Evolutionary conservation across 2,113 vertebrate genomes (phyloP), one percentile per base, ranked within the genome.

Genomic region (Coptodon rendalli): DNA sequence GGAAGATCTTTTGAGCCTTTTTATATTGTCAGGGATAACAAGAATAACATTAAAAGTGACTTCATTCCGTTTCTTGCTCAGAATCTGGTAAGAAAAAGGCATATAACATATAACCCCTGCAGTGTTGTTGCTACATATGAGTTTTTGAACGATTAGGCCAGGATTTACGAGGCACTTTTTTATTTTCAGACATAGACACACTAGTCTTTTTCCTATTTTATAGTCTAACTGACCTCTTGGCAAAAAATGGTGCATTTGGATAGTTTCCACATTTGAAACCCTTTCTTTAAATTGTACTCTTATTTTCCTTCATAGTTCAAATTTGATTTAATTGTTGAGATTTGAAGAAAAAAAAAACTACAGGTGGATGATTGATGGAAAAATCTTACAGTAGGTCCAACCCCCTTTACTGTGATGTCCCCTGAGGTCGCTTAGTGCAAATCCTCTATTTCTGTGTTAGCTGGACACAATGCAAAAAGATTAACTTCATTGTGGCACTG

Each of bases 401-500:
- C 57, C 82, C 43, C 24, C 17, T 88, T 82, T 38, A 68, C 48
- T 78, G 54, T 4, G 24, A 17, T 68, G 86, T 86, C 83, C 84
- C 71, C 45, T 56, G 84, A 61, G 84, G 86, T 91, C 50, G 91
- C 76, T 92, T 89, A 45, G 63, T 84, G 34, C 48, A 89, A 87
- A 89, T 85, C 80, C 38, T 43, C 17, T 10, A 48, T 59, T 90
- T 87, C 9, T 89, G 14, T 83, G 36, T 89, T 50, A 84, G 59
- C 84, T 87, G 54, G 34, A 86, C 43, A n/a, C 56, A 24, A 89
- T 84, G 43, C 80, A 61, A 83, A 86, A 88, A 61, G 34, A 88
- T 90, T 61, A 89, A 86, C 57, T 84, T 86, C 56, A 73, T 40
- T 16, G 81, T 86, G 59, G 87, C 48, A 17, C 29, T 78, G 40